These are phyloP conservation scores for Enteromius viviparus DNA, from an alignment of 2,797 vertebrate genomes.

Conservation along the genomic window DNA sequence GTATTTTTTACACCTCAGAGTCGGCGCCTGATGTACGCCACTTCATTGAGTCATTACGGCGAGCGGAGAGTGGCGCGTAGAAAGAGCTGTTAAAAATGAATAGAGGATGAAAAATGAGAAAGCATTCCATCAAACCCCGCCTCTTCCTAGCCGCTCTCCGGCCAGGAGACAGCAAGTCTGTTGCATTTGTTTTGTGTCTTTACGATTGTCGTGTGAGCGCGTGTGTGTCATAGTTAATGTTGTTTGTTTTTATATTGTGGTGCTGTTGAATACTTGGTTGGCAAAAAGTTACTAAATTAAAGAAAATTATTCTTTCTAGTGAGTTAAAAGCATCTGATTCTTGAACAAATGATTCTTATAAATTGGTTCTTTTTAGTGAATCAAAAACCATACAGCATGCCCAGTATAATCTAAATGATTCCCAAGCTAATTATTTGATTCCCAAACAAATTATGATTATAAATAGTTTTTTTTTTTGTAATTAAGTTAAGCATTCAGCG, in stretches of 20 bases:
- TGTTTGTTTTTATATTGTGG: background rate
- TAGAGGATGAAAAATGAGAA: slow-evolving; percentile 67
- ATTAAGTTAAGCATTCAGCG: background rate
- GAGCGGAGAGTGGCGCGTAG: slow-evolving; percentile 65
- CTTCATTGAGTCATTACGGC: slow-evolving; percentile 53
- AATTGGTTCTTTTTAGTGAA: background rate
- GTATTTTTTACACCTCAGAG: slow-evolving; percentile 82
- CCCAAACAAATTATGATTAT: too few species aligned
- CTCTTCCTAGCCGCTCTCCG: background rate
- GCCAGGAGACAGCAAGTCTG: slow-evolving; percentile 47
- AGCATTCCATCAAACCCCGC: slow-evolving; percentile 61
- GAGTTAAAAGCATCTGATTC: too few species aligned
- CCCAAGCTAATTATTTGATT: background rate
- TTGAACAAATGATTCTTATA: background rate
- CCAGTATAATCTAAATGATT: background rate
- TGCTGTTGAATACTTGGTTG: slow-evolving; percentile 5
- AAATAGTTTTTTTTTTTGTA: background rate
- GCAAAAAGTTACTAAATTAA: background rate
- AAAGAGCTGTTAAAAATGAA: slow-evolving; percentile 75
- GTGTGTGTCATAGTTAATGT: background rate
- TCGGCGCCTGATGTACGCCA: slow-evolving; percentile 59
- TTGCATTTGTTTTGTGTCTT: slow-evolving; percentile 52
- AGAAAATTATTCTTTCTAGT: background rate
- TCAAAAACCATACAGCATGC: background rate
- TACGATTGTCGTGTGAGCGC: background rate